Evolutionary conservation across 2,888 invertebrate genomes (phyloP).

Genomic region (Dimorphilus gyrociliatus): DNA sequence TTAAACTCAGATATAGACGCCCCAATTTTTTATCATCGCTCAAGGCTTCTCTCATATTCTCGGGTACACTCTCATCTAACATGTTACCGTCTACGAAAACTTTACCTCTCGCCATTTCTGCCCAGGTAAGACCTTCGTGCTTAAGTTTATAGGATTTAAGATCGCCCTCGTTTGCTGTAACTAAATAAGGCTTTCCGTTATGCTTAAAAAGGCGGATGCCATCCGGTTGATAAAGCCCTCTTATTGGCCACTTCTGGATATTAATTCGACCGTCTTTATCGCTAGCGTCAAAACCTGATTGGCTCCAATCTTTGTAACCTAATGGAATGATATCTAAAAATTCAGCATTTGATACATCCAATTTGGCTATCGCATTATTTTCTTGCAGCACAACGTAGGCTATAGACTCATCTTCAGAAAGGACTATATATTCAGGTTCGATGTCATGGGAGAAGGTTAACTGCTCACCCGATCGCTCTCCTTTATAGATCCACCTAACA

Average conservation of each 20-base stretch:
- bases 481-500: no score
- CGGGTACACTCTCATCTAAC: conserved; percentile 2
- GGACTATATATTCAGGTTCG: conserved; percentile 20
- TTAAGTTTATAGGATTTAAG: conserved; percentile 3
- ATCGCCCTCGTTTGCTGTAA: conserved; percentile 6
- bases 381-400: conserved; percentile 20
- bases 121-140: conserved; percentile 4
- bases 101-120: conserved; percentile 5
- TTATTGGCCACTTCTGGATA: conserved; percentile 3
- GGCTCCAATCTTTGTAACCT: conserved; percentile 19
- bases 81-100: conserved; percentile 4
- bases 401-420: conserved; percentile 14
- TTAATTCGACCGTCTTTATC: conserved; percentile 15
- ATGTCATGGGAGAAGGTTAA: conserved; percentile 15
- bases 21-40: conserved; percentile 4
- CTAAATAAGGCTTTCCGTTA: conserved; percentile 3
- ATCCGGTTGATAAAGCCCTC: conserved; percentile 5
- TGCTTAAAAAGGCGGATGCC: conserved; percentile 3
- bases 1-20: conserved; percentile 5
- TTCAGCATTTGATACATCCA: conserved; percentile 13
- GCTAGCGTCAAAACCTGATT: conserved; percentile 13
- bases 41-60: conserved; percentile 2
- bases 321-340: conserved; percentile 15
- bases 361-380: conserved; percentile 21
- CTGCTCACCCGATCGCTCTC: neutral